These are phyloP conservation scores for Dugesia japonica DNA, from an alignment of 2,888 invertebrate genomes.

Conservation along the genomic window DNA sequence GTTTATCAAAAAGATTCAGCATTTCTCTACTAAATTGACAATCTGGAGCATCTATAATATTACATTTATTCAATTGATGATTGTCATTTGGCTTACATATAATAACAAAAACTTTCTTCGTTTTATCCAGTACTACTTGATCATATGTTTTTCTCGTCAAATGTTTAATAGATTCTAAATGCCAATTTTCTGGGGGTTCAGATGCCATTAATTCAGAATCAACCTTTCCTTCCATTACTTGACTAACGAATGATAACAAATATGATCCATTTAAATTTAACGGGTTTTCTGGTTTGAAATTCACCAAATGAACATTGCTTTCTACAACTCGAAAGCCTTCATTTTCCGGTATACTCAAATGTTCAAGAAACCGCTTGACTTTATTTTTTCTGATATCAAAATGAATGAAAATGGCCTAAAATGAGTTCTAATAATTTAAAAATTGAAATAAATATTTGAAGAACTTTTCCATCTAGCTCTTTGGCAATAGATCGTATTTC, in stretches of 20 bases:
- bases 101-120: neutral
- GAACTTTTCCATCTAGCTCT: neutral
- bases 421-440: neutral
- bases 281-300: neutral
- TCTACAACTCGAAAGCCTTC: conserved; percentile 1
- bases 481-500: neutral
- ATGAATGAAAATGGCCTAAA: conserved; percentile 3
- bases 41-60: neutral
- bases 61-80: too few relatives aligned
- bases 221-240: neutral
- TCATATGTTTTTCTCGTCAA: neutral
- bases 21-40: neutral
- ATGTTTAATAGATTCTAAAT: neutral
- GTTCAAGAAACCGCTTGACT: neutral
- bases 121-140: neutral
- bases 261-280: neutral
- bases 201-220: neutral
- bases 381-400: neutral
- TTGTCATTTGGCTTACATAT: too few relatives aligned
- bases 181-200: neutral
- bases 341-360: conserved; percentile 1
- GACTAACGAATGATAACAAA: neutral
- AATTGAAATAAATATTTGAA: neutral
- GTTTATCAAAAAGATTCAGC: neutral
- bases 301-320: neutral